Evolutionary conservation across 1,140 invertebrate species (phyloP), one percentile per base, ranked within the genome.

Genomic region (Micrasema longulum): DNA sequence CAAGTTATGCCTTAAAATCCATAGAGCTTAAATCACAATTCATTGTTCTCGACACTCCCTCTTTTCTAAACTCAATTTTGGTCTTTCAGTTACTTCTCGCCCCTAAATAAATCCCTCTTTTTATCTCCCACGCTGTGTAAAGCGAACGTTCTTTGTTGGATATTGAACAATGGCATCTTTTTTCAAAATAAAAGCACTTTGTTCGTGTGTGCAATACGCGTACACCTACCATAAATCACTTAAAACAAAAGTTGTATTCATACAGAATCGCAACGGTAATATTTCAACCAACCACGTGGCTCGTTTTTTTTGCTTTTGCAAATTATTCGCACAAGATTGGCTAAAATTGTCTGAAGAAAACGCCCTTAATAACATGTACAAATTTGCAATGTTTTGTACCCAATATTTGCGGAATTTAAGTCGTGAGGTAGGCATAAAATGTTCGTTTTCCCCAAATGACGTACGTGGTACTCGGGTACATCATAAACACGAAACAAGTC

Each of bases 141-240:
- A 14, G 31, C 35, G 52, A 55, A n/a, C 26, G 45, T 23, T 67
- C 65, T 38, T 55, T 68, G 72, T 78, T 80, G 77, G 78, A 81
- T 76, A 79, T 64, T 31, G 41, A 31, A 47, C 60, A 64, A 64
- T 47, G 23, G 60, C 26, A 64, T 23, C 60, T 41, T 64, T 63
- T 64, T 47, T 11, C 35, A 38, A 38, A 41, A 60, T 35, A 60
- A 60, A 41, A 55, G 23, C 12, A 38, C 36, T 41, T 64, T 47
- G 20, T 64, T 3, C 60, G 18, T 47, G 43, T 22, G 43, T 5
- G n/a, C 43, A 47, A 14, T 6, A 48, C 41, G 20, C 60, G 43
- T 23, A 18, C 43, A 26, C 20, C 22, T 10, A 26, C n/a, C 20
- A 26, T 64, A 64, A 45, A 45, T 64, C 60, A 64, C 43, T 14